These are phyloP conservation scores for Mesopsocus fuscifrons DNA, from an alignment of 2,888 invertebrate species.

Conservation along the genomic window DNA sequence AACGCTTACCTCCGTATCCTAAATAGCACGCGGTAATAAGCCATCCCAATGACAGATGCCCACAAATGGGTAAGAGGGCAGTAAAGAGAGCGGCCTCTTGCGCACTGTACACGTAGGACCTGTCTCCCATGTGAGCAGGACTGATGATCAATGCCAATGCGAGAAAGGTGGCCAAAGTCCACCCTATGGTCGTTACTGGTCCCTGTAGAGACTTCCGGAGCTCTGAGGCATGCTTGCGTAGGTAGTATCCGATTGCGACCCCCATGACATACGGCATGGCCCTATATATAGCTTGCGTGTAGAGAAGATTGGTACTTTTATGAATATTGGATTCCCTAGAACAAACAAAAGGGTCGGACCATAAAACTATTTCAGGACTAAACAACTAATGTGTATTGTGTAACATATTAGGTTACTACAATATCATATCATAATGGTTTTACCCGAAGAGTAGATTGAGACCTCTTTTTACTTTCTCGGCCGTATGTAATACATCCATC, in stretches of 20 bases:
- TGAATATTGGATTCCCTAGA: conserved; percentile 45
- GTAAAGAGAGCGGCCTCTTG: conserved; percentile 42
- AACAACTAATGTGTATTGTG: too few relatives aligned
- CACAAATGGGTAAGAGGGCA: conserved; percentile 41
- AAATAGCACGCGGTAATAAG: conserved; percentile 39
- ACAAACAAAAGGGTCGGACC: too few relatives aligned
- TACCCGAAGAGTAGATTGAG: too few relatives aligned
- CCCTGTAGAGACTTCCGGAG: conserved; percentile 18
- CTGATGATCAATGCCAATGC: conserved; percentile 37
- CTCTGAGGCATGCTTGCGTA: not conserved
- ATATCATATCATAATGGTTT: too few relatives aligned
- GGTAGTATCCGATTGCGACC: conserved; percentile 36
- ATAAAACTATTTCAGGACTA: too few relatives aligned
- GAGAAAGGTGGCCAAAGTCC: conserved; percentile 29
- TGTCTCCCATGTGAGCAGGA: conserved; percentile 34
- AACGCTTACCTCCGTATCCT: conserved; percentile 30
- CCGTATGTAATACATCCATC: too few relatives aligned
- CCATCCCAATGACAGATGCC: conserved; percentile 41
- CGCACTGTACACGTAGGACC: conserved; percentile 38
- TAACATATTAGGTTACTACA: too few relatives aligned
- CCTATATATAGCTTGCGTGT: conserved; percentile 38
- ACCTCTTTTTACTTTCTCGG: too few relatives aligned
- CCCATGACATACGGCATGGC: conserved; percentile 46
- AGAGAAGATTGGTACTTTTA: conserved; percentile 43
- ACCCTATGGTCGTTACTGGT: conserved; percentile 33